phyloP scores from a whole-genome alignment of 2,797 vertebrate genomes.

The Melanotaenia nigrans region DNA sequence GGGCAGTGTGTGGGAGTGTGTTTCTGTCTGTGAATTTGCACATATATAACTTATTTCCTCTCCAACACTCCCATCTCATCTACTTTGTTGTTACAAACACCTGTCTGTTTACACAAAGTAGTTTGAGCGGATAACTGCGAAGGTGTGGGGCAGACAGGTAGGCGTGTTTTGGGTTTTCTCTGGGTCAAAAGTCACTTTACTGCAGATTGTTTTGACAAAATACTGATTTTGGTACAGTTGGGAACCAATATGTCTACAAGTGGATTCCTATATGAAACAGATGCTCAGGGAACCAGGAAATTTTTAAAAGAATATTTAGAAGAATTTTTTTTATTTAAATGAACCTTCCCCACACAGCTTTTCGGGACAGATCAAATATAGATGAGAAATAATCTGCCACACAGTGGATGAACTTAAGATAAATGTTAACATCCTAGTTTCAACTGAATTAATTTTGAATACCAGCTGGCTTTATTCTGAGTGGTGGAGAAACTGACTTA shows the following conservation, averaged over 20 bases:
- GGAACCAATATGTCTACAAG: not conserved
- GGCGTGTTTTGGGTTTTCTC: constrained; percentile 24
- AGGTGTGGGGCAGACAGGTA: constrained; percentile 20
- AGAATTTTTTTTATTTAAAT: not conserved
- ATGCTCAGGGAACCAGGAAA: not conserved
- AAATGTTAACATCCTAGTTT: not conserved
- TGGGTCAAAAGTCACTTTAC: constrained; percentile 20
- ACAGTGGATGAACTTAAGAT: not conserved
- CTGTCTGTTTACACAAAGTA: constrained; percentile 32
- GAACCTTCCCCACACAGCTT: not conserved
- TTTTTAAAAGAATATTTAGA: not conserved
- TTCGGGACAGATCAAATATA: not conserved
- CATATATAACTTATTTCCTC: constrained; percentile 47
- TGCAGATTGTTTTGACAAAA: constrained; percentile 45
- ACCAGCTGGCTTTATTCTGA: not conserved
- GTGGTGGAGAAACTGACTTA: not conserved
- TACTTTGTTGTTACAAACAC: constrained; percentile 18
- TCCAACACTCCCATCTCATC: constrained; percentile 39
- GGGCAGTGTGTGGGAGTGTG: constrained; percentile 30
- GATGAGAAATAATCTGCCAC: not conserved
- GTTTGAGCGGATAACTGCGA: constrained; percentile 45
- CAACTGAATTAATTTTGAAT: not conserved
- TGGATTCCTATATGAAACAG: not conserved
- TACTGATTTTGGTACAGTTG: constrained; percentile 3
- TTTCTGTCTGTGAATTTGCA: constrained; percentile 55